phyloP scores from a whole-genome alignment of 2,797 vertebrate species.

The Sparidentex hasta region DNA sequence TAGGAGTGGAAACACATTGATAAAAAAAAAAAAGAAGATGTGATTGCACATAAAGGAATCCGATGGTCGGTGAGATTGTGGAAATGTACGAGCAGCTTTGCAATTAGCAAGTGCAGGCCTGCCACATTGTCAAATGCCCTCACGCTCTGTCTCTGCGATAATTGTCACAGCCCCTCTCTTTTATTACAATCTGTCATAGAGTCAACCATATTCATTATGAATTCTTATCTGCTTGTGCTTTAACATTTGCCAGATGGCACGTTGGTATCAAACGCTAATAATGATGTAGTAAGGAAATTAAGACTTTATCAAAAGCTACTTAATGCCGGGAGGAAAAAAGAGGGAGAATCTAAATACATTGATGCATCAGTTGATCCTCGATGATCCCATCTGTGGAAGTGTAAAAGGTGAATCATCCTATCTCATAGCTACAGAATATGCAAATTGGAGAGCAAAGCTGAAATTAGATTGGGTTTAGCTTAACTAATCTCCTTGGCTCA shows the following conservation, averaged over 20 bases:
- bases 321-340: slow-evolving; percentile 71
- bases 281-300: slow-evolving; percentile 89
- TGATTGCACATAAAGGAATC: slow-evolving; percentile 63
- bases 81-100: slow-evolving; percentile 75
- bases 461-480: slow-evolving; percentile 75
- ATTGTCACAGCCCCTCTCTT: slow-evolving; percentile 84
- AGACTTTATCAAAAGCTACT: slow-evolving; percentile 88
- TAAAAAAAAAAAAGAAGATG: slow-evolving; percentile 40
- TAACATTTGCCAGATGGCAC: slow-evolving; percentile 88
- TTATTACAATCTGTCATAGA: slow-evolving; percentile 85
- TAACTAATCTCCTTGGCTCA: slow-evolving; percentile 78
- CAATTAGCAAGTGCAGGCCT: slow-evolving; percentile 80
- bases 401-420: slow-evolving; percentile 79
- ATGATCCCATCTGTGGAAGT: slow-evolving; percentile 83
- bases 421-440: slow-evolving; percentile 69
- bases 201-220: slow-evolving; percentile 86
- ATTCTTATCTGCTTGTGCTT: slow-evolving; percentile 86
- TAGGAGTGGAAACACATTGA: slow-evolving; percentile 41
- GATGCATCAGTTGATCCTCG: slow-evolving; percentile 80
- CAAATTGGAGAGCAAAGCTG: slow-evolving; percentile 70
- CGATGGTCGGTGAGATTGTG: slow-evolving; percentile 66
- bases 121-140: slow-evolving; percentile 82
- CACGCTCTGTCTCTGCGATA: slow-evolving; percentile 77
- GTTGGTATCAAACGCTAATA: slow-evolving; percentile 87
- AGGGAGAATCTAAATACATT: slow-evolving; percentile 76